Evolutionary conservation across 2,888 invertebrate species (phyloP).

Genomic region (Agriopis leucophaearia): DNA sequence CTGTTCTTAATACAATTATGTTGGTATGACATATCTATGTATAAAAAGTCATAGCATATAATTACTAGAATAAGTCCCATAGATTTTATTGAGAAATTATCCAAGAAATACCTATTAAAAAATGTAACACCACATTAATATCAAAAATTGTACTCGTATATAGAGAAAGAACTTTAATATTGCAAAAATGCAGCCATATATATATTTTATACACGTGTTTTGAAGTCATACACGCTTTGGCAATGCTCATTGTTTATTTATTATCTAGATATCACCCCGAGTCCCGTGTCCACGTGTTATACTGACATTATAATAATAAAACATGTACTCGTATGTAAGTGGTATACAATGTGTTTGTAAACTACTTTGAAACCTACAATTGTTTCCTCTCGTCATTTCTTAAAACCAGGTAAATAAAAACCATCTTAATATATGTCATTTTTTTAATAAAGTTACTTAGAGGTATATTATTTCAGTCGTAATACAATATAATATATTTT

Average conservation of each 20-base stretch:
- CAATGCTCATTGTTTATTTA: constrained; percentile 64
- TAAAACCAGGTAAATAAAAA: constrained; percentile 17
- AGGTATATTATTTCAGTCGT: no score
- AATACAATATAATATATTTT: no score
- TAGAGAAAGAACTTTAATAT: not conserved
- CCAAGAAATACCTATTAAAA: no score
- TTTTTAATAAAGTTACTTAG: not conserved
- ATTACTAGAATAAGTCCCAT: no score
- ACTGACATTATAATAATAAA: constrained; percentile 37
- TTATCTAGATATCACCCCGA: constrained; percentile 52
- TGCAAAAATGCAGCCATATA: constrained; percentile 26
- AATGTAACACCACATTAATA: not conserved
- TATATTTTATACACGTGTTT: constrained; percentile 46
- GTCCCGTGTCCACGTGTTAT: constrained; percentile 50
- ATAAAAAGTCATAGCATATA: no score
- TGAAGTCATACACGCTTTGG: constrained; percentile 57
- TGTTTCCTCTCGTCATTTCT: constrained; percentile 27
- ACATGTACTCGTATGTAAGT: constrained; percentile 21
- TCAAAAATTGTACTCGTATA: not conserved
- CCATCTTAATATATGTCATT: constrained; percentile 22
- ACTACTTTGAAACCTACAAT: constrained; percentile 12
- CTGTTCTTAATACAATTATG: no score
- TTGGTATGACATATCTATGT: no score
- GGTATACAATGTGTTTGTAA: constrained; percentile 41
- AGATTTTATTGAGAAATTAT: no score